Base-by-base conservation (phyloP, 23 tunicate species). In the Diplosoma virens region DNA sequence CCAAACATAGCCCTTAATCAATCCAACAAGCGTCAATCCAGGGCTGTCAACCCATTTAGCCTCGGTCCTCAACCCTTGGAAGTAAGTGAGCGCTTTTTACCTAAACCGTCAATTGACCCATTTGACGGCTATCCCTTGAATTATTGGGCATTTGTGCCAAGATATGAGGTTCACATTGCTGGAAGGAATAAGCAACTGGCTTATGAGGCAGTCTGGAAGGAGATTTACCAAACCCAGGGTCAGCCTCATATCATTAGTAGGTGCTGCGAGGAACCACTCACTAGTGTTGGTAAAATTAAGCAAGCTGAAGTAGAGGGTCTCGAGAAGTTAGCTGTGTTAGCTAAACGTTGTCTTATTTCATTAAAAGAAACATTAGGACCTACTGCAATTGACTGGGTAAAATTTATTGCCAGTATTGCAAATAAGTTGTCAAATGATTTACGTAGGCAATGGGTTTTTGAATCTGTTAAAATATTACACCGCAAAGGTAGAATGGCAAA, bases 41-140 rank as follows among this genome's bases (percentile, higher is more conserved):
- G 50, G 14, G 9, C 14, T 41, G 11, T 14, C 11, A 41, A 14
- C 50, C 50, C 50, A 7, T 14, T 14, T 7, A 41, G 11, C 9
- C 50, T 41, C 9, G 50, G 14, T 41, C 11, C 14, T 41, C 14
- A 9, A 7, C 50, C 11, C 14, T 7, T 14, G 9, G 50, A 66
- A 36, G 73, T 66, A 30, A 36, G 73, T 66, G 73, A 30, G 21
- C 73, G 73, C 17, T 66, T 66, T 66, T 36, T 66, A 2, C 73
- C 73, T 1, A 66, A 66, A 33, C 73, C 73, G 1, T 23, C 33
- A 23, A 36, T 66, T 17, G 73, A 66, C 3, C 24, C 25, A 30
- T 66, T 66, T 46, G 59, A 71, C 30, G 77, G 77, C 7, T 58
- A 71, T 25, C 77, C 77, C 1, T 26, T 71, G 58, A 58, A 71